These are phyloP conservation scores for Staurois parvus DNA, from an alignment of 2,797 vertebrate genomes.

Conservation along the genomic window DNA sequence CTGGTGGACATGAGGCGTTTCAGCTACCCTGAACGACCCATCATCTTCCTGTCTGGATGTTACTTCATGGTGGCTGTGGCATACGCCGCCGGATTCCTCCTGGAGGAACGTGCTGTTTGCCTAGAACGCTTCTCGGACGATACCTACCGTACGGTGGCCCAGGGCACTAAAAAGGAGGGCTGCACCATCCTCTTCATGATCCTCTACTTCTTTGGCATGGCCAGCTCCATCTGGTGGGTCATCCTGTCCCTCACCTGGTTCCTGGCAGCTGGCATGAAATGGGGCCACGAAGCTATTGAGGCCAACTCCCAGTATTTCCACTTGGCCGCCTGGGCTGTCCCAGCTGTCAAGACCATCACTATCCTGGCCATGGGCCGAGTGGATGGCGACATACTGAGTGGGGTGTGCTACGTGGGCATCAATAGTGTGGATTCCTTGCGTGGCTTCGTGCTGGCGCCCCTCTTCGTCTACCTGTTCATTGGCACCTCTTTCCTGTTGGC, in stretches of 20 bases:
- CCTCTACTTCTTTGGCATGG: slow-evolving; percentile 93
- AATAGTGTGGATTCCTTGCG: slow-evolving; percentile 92
- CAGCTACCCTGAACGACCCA: slow-evolving; percentile 90
- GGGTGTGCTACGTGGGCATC: slow-evolving; percentile 96
- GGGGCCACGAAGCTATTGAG: slow-evolving; percentile 97
- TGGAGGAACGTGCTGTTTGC: slow-evolving; percentile 93
- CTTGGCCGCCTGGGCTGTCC: slow-evolving; percentile 95
- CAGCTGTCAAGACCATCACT: slow-evolving; percentile 96
- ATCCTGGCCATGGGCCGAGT: slow-evolving; percentile 97
- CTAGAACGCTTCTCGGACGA: slow-evolving; percentile 92
- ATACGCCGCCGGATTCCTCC: slow-evolving; percentile 84
- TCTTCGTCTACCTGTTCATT: slow-evolving; percentile 97
- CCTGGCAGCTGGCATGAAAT: slow-evolving; percentile 95
- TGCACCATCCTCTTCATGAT: slow-evolving; percentile 95
- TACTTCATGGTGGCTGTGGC: slow-evolving; percentile 92
- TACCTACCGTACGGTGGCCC: slow-evolving; percentile 91
- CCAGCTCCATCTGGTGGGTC: slow-evolving; percentile 94
- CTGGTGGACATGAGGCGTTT: slow-evolving; percentile 88
- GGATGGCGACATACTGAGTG: slow-evolving; percentile 93
- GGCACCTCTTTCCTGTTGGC: slow-evolving; percentile 98
- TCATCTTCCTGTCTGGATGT: slow-evolving; percentile 93
- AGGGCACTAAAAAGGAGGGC: slow-evolving; percentile 91
- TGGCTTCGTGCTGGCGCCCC: slow-evolving; percentile 93
- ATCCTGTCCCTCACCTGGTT: slow-evolving; percentile 93
- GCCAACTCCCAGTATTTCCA: slow-evolving; percentile 98